Conservation (phyloP, 2,113 vertebrate species). For the Corythornis madagascariensis region DNA sequence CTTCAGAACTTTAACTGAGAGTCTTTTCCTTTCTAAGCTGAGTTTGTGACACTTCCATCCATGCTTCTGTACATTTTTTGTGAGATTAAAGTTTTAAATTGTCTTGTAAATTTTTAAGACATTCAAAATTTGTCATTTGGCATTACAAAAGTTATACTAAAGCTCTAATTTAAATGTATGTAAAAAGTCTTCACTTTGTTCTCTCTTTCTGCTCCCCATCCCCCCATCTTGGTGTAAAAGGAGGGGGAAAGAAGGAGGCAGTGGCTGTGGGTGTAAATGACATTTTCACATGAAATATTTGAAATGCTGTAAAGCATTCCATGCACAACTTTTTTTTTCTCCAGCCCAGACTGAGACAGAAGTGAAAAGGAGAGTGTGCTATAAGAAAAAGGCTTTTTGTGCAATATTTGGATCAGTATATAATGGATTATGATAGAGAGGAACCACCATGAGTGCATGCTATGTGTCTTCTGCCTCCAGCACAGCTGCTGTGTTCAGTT, state of each 20-base stretch:
- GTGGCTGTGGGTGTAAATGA: conserved; percentile 65
- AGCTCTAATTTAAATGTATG: background rate
- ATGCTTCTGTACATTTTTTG: background rate
- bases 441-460: conserved; percentile 9
- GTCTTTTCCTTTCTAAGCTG: background rate
- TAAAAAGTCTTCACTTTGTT: background rate
- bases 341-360: conserved; percentile 31
- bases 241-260: background rate
- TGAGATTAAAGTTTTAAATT: background rate
- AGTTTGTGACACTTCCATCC: background rate
- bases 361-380: conserved; percentile 26
- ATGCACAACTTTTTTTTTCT: conserved; percentile 37
- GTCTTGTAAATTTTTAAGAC: background rate
- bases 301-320: conserved; percentile 70
- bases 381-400: conserved; percentile 75
- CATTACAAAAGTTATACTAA: background rate
- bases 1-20: background rate
- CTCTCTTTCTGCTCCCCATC: background rate
- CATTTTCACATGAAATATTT: conserved; percentile 71
- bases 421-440: conserved; percentile 14
- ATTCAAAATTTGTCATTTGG: background rate
- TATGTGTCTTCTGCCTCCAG: conserved; percentile 52
- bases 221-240: background rate
- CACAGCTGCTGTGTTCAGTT: conserved; percentile 68
- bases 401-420: conserved; percentile 51